Base-by-base conservation (phyloP, 1,140 invertebrate genomes). In the Drosophila quadrilineata region DNA sequence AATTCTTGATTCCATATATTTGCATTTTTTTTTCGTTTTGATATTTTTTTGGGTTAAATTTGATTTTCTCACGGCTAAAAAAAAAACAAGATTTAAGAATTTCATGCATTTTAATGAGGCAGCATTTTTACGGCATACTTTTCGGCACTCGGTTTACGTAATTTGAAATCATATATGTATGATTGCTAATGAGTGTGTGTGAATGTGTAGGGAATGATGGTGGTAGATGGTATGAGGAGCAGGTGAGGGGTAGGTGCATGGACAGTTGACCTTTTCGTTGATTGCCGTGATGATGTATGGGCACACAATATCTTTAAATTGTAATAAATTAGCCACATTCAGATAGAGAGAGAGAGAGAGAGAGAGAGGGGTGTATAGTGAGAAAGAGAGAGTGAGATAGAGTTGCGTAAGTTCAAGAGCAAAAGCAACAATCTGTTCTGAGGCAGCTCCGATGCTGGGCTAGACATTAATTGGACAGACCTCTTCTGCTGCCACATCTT, bases 321-420 rank as follows among this genome's bases (percentile, higher is more conserved):
- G 70, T 58, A 60, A 77, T 77, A 65, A 77, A 77, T 77, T 69
- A 58, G 12, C 2, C 36, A 36, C 19, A 28, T n/a, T n/a, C n/a
- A n/a, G n/a, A n/a, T n/a, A n/a, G n/a, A 9, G 10, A 17, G 16
- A 8, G 38, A 24, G 22, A 31, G 5, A 17, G 26, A 9, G 41
- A 45, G 17, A 21, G 9, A 22, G 6, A 6, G 53, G 82, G 75
- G 67, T 71, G 76, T 57, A 82, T n/a, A n/a, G n/a, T n/a, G n/a
- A 9, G 10, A 17, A 22, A 8, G 38, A 24, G 22, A 31, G 5
- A 17, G 26, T n/a, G 41, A 45, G 17, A 21, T n/a, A 22, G 6
- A 6, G 53, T 80, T 80, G 67, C 76, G 76, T 57, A 82, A 82
- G 59, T 64, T 82, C 75, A 80, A 80, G 71, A 67, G 48, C 71